Base-by-base conservation (phyloP, 2,113 vertebrate species). In the Bambusicola thoracicus region DNA sequence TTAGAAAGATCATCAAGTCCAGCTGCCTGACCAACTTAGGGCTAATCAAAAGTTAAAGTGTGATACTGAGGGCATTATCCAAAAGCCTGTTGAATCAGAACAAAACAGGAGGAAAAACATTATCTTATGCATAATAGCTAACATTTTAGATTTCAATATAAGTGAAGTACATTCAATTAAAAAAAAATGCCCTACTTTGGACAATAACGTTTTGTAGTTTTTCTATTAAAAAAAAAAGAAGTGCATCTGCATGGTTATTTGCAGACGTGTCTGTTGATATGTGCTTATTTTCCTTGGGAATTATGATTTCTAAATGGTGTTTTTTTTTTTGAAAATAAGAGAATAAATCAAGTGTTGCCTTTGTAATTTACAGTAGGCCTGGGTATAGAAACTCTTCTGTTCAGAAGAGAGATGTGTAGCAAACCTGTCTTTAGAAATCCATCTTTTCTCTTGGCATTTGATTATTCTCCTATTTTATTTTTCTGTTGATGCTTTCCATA, bases 381-480 rank as follows among this genome's bases (percentile, higher is more conserved):
- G 10, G 8, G 24, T 78, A 61, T 8, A 79, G 62, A 86, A 92
- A 68, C 5, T 3, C 18, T 67, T 63, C 25, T 65, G 30, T 68
- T 90, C 48, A 65, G 34, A 8, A 55, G 56, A 82, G 19, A 82
- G 25, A 67, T 27, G 11, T 25, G 16, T 72, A 46, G 24, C 7
- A 67, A 76, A 40, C 6, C 63, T 56, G 13, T 68, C 34, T 38
- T 65, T n/a, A 66, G 67, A 81, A 89, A 91, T 68, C 19, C 32
- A 53, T 34, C 21, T 92, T 94, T 95, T 79, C 46, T 73, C 44
- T 69, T 85, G 67, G 69, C 5, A 32, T 61, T 72, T 81, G 58
- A 48, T 81, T 90, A 93, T 19, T 81, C 55, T 90, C 48, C n/a
- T 84, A 59, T 92, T 80, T 93, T 73, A 48, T 72, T 63, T 34